Evolutionary conservation across 2,888 invertebrate genomes (phyloP), one percentile per base, ranked within the genome.

Genomic region (Synergus itoensis): DNA sequence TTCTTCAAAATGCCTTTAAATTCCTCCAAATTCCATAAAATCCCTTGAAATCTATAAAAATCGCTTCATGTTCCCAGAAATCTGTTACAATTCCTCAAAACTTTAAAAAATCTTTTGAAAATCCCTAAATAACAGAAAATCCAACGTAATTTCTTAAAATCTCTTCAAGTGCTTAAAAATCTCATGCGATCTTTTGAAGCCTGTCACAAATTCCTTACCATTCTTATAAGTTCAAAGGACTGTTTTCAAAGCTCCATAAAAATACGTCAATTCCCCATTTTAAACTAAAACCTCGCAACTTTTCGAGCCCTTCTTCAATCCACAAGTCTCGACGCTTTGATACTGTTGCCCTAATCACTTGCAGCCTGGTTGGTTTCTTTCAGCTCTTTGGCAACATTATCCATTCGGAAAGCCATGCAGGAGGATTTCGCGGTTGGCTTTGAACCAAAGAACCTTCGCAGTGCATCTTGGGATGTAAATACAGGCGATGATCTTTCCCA

Each of bases 401-500:
- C 12, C 73, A 53, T 73, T 53, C 73, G n/a, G n/a, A 45, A 12
- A 69, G 48, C 48, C 16, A 69, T 16, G 45, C 28, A 28, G 28
- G 28, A 16, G 16, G 69, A 21, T 69, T 69, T 69, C 48, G 28
- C 69, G 36, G 11, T 16, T 73, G 73, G 36, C 73, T 73, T 73
- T 73, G 73, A 53, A 40, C n/a, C 73, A 73, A 73, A 73, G 73
- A n/a, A 69, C 28, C 28, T 7, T 67, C 4, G 36, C 45, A 48
- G 36, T 53, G 73, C n/a, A 73, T 73, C 73, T 45, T 53, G 36
- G 53, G 73, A 73, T 73, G 73, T 73, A 73, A 73, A 73, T 79
- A 69, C 75, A 78, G 76, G 79, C 82, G 82, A 78, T 82, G 80
- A 83, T 84, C 84, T 83, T 82, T 79, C 79, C 76, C 80, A 62